Evolutionary conservation across 2,797 vertebrate species (phyloP).

Genomic region (Sebastes iracundus): DNA sequence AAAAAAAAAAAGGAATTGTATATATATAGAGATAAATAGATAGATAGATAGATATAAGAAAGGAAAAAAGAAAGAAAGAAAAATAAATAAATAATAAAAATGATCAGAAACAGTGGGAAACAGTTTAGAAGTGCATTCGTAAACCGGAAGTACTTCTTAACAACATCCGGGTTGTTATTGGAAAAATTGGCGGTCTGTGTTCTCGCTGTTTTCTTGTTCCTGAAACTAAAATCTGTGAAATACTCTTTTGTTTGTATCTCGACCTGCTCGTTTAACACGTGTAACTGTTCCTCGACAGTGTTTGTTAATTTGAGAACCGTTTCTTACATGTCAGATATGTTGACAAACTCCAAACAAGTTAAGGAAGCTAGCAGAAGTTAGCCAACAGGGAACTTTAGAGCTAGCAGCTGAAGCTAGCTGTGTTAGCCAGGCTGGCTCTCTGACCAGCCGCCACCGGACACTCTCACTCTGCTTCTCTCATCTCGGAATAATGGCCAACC

Average conservation of each 20-base stretch:
- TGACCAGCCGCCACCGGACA: not conserved
- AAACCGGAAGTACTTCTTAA: constrained; percentile 42
- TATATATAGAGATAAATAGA: too few relatives aligned
- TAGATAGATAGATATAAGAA: too few relatives aligned
- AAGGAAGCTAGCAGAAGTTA: not conserved
- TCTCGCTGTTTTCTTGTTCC: not conserved
- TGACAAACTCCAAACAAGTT: not conserved
- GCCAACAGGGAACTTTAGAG: constrained; percentile 6
- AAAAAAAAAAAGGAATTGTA: too few relatives aligned
- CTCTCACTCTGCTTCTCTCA: fast-evolving
- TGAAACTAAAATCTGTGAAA: not conserved
- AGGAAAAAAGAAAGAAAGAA: too few relatives aligned
- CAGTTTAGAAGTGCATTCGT: not conserved
- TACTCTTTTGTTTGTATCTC: not conserved
- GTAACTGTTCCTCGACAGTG: fast-evolving
- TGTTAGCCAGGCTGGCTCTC: not conserved
- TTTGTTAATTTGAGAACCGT: fast-evolving
- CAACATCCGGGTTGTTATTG: constrained; percentile 59
- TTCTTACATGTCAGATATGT: not conserved
- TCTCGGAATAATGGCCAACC: constrained; percentile 51
- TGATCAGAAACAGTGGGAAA: not conserved
- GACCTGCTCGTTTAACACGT: fast-evolving
- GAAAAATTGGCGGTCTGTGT: constrained; percentile 68
- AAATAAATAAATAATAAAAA: too few relatives aligned
- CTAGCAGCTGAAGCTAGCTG: constrained; percentile 25